A percentile compares a stretch with the other conserved stretches of the same genome.
These are phyloP conservation scores for Agrotis clavis DNA, from an alignment of 2,888 invertebrate species.

Conservation along the genomic window DNA sequence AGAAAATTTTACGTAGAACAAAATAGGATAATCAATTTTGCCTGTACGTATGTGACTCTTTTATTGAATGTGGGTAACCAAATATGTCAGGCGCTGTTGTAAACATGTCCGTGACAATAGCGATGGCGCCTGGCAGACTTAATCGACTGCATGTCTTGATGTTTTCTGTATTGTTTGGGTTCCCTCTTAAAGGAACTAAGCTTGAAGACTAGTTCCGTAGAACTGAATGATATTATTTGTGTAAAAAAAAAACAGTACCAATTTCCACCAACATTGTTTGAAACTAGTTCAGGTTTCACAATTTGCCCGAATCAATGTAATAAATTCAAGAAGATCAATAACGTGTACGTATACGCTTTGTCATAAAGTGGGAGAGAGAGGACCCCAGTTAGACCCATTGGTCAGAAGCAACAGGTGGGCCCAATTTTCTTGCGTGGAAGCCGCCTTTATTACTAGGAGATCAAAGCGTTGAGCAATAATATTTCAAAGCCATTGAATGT, in stretches of 20 bases:
- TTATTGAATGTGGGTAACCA: neutral
- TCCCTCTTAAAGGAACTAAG: neutral
- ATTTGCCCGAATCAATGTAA: too few relatives aligned
- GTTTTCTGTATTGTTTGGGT: neutral
- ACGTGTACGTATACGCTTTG: neutral
- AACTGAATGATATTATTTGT: neutral
- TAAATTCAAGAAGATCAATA: neutral
- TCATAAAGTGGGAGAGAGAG: neutral
- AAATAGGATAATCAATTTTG: neutral
- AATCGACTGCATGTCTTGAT: neutral
- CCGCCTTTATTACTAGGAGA: constrained; percentile 5
- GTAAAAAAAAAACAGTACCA: neutral
- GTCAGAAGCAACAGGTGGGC: constrained; percentile 11
- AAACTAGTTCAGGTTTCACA: too few relatives aligned
- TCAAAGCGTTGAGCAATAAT: neutral
- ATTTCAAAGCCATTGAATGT: neutral
- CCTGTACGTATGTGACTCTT: neutral
- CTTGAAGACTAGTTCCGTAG: too few relatives aligned
- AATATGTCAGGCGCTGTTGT: neutral
- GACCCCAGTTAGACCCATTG: neutral
- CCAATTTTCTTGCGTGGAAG: neutral
- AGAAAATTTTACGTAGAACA: neutral
- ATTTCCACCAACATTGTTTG: neutral
- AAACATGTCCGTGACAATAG: neutral
- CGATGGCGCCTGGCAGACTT: neutral